Conservation (phyloP, 2,113 vertebrate species). For the Furnarius figulus region DNA sequence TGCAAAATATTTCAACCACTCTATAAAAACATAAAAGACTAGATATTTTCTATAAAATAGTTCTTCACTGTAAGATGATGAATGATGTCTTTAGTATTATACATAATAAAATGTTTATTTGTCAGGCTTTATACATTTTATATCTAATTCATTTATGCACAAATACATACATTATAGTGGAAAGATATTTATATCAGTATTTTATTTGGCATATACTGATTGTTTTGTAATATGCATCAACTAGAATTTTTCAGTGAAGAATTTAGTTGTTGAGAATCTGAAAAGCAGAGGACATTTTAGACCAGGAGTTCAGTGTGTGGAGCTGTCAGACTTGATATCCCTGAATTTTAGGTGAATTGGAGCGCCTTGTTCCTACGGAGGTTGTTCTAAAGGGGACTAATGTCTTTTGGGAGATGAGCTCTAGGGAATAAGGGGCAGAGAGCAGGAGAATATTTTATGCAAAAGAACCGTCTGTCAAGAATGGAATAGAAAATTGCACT, state of each 20-base stretch:
- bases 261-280: not conserved
- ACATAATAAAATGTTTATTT: not conserved
- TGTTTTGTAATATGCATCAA: not conserved
- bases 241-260: not conserved
- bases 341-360: slow-evolving; percentile 43
- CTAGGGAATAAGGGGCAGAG: slow-evolving; percentile 29
- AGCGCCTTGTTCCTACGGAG: not conserved
- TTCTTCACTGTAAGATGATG: not conserved
- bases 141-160: not conserved
- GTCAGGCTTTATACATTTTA: not conserved
- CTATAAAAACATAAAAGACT: not conserved
- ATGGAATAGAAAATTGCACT: slow-evolving; percentile 51
- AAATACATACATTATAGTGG: not conserved
- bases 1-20: not conserved
- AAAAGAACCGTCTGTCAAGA: slow-evolving; percentile 36
- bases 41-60: not conserved
- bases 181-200: not conserved
- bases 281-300: slow-evolving; percentile 29
- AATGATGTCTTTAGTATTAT: not conserved
- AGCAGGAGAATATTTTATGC: slow-evolving; percentile 58
- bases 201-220: not conserved
- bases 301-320: not conserved
- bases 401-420: slow-evolving; percentile 20
- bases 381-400: slow-evolving; percentile 26
- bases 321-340: slow-evolving; percentile 32